These are phyloP conservation scores for Holacanthus passer DNA, from an alignment of 2,113 vertebrate species.

Conservation along the genomic window DNA sequence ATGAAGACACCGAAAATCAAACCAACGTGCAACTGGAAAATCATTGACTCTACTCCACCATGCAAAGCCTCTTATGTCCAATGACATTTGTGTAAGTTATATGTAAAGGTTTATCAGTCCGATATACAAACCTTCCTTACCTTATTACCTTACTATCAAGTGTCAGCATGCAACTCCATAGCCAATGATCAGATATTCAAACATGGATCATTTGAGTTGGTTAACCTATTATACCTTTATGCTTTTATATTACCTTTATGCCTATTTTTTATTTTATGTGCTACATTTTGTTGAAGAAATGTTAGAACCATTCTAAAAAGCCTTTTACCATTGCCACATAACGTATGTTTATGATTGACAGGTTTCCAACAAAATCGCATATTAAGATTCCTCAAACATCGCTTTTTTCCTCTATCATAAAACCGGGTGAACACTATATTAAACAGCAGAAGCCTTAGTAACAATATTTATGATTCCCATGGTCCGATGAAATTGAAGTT, in stretches of 20 bases:
- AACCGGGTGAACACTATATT: background rate
- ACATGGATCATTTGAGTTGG: background rate
- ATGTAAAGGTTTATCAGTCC: background rate
- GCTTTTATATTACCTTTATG: no score
- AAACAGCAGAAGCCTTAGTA: background rate
- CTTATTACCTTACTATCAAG: background rate
- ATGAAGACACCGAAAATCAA: background rate
- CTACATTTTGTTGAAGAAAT: no score
- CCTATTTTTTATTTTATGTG: background rate
- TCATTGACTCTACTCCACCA: no score
- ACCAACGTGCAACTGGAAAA: background rate
- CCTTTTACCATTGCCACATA: background rate
- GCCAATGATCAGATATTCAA: background rate
- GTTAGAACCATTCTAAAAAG: no score
- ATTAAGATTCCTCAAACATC: no score
- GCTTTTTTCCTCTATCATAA: no score
- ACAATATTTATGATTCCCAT: background rate
- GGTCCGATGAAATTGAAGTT: background rate
- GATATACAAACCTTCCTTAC: background rate
- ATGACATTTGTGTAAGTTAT: background rate
- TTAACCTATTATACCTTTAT: no score
- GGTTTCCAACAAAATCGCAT: no score
- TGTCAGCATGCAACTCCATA: background rate
- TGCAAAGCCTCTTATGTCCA: background rate
- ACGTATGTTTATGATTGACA: background rate